phyloP scores from a whole-genome alignment of 2,888 invertebrate species.

The Thecocarcelia acutangulata region DNA sequence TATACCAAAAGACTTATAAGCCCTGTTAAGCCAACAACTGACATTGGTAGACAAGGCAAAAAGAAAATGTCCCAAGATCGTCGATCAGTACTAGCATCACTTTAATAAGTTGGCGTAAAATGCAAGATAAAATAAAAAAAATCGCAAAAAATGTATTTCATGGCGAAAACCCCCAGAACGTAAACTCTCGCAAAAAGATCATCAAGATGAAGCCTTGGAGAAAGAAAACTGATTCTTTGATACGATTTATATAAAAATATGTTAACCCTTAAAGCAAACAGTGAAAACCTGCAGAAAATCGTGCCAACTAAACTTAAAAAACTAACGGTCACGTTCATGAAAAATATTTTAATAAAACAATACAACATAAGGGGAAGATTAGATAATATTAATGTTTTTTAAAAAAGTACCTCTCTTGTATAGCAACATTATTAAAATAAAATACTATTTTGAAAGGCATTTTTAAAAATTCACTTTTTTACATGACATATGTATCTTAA shows the following conservation, averaged over 20 bases:
- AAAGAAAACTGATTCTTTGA: not conserved
- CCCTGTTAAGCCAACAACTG: slow-evolving; percentile 40
- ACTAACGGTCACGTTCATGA: no score
- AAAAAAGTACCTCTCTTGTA: no score
- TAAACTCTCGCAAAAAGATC: slow-evolving; percentile 43
- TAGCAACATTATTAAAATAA: no score
- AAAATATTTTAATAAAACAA: no score
- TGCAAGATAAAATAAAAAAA: slow-evolving; percentile 6
- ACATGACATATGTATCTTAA: no score
- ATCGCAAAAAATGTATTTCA: no score
- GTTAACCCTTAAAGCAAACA: slow-evolving; percentile 11
- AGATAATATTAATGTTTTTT: no score
- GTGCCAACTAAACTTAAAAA: no score
- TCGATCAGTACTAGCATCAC: slow-evolving; percentile 17
- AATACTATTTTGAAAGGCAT: no score
- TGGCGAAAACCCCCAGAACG: not conserved
- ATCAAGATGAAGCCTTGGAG: slow-evolving; percentile 25
- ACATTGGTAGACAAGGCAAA: slow-evolving; percentile 40
- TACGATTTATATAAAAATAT: not conserved
- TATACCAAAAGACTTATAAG: slow-evolving; percentile 37
- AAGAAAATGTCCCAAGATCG: slow-evolving; percentile 55
- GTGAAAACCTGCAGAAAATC: no score
- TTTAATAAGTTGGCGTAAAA: slow-evolving; percentile 4
- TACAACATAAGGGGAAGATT: no score
- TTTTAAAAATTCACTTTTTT: no score